These are phyloP conservation scores for Neomonachus schauinslandi DNA, from an alignment of 2,113 vertebrate species.

Conservation along the genomic window DNA sequence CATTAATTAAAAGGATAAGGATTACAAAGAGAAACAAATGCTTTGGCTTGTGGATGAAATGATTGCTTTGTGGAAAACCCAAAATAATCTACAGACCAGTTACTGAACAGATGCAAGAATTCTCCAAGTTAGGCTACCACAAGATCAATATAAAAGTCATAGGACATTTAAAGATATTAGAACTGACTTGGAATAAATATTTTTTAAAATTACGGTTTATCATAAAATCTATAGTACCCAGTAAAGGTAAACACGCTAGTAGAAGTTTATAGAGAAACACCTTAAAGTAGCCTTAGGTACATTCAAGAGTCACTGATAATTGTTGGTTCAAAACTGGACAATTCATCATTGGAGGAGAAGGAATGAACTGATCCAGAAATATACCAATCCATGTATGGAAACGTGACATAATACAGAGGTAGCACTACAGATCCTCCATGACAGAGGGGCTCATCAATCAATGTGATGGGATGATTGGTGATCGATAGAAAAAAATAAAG, in stretches of 20 bases:
- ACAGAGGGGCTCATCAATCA: background rate
- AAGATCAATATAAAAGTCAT: background rate
- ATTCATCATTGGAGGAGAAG: background rate
- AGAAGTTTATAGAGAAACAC: background rate
- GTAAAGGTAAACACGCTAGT: background rate
- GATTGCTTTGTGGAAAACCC: background rate
- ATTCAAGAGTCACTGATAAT: background rate
- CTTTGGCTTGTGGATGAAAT: background rate
- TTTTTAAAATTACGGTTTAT: too few species aligned
- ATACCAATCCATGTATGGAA: too few species aligned
- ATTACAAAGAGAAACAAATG: background rate
- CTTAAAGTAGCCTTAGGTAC: background rate
- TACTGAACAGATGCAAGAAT: rapidly evolving
- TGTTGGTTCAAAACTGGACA: background rate
- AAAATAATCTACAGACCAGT: background rate
- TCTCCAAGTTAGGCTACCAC: background rate
- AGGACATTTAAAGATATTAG: background rate
- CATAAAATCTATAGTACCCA: background rate
- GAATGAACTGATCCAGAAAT: background rate
- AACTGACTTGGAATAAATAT: background rate
- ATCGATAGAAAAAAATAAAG: background rate
- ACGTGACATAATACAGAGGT: background rate
- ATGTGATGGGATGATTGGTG: background rate
- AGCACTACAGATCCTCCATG: rapidly evolving
- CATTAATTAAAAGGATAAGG: background rate